Evolutionary conservation across 2,797 vertebrate species (phyloP), one percentile per base, ranked within the genome.

Genomic region (Melanotaenia maccullochi): DNA sequence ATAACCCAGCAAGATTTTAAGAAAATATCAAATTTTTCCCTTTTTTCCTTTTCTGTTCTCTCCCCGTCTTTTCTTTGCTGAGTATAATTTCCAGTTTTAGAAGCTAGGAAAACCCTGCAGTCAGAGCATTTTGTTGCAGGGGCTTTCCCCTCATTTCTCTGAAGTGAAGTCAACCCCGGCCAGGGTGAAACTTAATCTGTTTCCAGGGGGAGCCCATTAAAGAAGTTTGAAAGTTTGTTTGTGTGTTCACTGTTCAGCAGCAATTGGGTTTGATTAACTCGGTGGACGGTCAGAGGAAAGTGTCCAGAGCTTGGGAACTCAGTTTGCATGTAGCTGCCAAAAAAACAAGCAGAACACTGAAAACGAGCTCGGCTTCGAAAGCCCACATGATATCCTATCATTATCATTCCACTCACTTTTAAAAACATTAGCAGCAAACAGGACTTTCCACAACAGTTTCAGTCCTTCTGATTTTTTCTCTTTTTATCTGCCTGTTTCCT

Each of bases 341-440:
- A 52, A 40, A 77, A 79, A 54, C 59, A 76, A 59, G 58, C 40
- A 49, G 30, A 14, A 54, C 49, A 58, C 72, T 13, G 28, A 69
- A 85, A 85, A 74, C 57, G 56, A 85, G 73, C 75, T 82, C 1
- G 54, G 42, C 54, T 65, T 76, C 1, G 5, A 69, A 83, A 88
- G 73, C 65, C 83, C 78, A 83, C 85, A 85, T 81, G 77, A 84
- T 85, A 73, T 84, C 85, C 86, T 79, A 59, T 86, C 67, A 79
- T 90, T 87, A 85, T 78, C 72, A 52, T 79, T 77, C 85, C 73
- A 61, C 68, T 16, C 68, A 73, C 66, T 60, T 88, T 85, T 33
- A 61, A 71, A 81, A 78, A 81, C 60, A 75, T 84, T 85, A 84
- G 67, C 9, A 55, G 30, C 20, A 68, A 36, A 59, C 58, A 65